Conservation (phyloP, 2,797 vertebrate genomes). For the Gouania willdenowi region DNA sequence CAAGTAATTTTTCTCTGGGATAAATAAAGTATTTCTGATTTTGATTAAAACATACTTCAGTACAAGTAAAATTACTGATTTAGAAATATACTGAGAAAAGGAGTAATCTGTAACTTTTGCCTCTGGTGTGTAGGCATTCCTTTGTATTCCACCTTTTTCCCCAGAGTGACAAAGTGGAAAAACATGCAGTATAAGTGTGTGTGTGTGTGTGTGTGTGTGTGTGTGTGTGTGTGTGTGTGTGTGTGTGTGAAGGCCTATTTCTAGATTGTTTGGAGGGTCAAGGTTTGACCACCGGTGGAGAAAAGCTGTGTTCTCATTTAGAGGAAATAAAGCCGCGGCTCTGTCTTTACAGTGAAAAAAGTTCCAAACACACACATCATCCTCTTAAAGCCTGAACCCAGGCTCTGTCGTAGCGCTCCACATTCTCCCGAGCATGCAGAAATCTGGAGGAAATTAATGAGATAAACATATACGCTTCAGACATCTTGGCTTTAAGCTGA, state of each 20-base stretch:
- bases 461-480: constrained; percentile 2
- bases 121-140: constrained; percentile 11
- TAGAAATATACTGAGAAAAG: too few relatives aligned
- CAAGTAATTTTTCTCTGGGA: too few relatives aligned
- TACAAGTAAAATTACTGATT: too few relatives aligned
- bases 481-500: too few relatives aligned
- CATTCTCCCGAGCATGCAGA: neutral
- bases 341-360: constrained; percentile 53
- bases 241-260: constrained; percentile 69
- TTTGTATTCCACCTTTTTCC: constrained; percentile 48
- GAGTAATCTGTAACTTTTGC: too few relatives aligned
- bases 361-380: constrained; percentile 52
- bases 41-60: too few relatives aligned
- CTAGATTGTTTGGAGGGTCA: constrained; percentile 76
- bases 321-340: constrained; percentile 36
- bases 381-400: constrained; percentile 61
- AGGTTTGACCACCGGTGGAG: constrained; percentile 77
- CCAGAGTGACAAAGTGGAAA: constrained; percentile 51
- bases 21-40: too few relatives aligned
- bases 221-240: constrained; percentile 8
- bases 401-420: constrained; percentile 24
- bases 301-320: constrained; percentile 74
- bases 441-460: neutral
- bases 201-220: constrained; percentile 5
- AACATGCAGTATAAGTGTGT: constrained; percentile 20